phyloP scores from a whole-genome alignment of 2,888 invertebrate genomes.

The Ctenicera cuprea region DNA sequence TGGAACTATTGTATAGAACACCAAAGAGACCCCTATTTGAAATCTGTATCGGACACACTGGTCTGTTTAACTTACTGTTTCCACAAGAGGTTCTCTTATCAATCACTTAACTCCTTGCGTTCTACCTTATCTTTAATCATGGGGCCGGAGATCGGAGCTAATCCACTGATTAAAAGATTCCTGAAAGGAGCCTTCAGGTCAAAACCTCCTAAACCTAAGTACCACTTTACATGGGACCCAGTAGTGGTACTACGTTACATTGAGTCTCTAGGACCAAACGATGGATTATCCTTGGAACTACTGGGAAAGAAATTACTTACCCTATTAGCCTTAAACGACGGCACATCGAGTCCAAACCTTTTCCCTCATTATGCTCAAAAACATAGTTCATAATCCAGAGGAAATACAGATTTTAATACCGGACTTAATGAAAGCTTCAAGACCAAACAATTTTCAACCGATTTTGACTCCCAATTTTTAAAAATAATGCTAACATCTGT shows the following conservation, averaged over 20 bases:
- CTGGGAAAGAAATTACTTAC: conserved; percentile 52
- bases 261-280: conserved; percentile 21
- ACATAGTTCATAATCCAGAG: neutral
- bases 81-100: neutral
- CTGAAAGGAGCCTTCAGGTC: conserved; percentile 54
- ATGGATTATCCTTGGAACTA: conserved; percentile 34
- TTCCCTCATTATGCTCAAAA: conserved; percentile 49
- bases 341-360: conserved; percentile 55
- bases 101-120: conserved; percentile 34
- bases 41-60: conserved; percentile 1
- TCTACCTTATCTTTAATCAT: conserved; percentile 29
- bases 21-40: conserved; percentile 21
- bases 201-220: conserved; percentile 52
- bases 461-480: conserved; percentile 31
- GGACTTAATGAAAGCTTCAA: conserved; percentile 47
- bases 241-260: conserved; percentile 55
- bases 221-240: conserved; percentile 57
- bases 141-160: conserved; percentile 44
- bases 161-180: conserved; percentile 54
- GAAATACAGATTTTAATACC: conserved; percentile 52
- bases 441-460: conserved; percentile 38
- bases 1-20: conserved; percentile 7
- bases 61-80: neutral
- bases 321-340: conserved; percentile 55
- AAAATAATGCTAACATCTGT: neutral